Evolutionary conservation across 2,888 invertebrate species (phyloP).

Genomic region (Caenorhabditis drosophilae): DNA sequence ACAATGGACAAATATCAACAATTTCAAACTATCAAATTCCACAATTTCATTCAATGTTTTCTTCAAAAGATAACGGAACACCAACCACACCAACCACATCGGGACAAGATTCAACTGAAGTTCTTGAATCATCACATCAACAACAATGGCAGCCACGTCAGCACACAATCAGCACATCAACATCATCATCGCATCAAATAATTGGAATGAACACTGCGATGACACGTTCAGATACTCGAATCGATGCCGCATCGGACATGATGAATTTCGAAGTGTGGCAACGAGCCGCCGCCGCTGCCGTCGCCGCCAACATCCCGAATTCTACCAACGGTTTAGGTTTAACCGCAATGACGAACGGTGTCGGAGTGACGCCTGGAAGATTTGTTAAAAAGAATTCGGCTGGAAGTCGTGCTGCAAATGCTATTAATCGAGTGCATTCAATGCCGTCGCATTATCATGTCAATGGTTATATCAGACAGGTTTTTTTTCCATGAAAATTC

Average conservation of each 20-base stretch:
- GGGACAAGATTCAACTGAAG: not conserved
- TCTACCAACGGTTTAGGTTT: not conserved
- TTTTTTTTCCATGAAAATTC: conserved; percentile 5
- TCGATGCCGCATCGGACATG: not conserved
- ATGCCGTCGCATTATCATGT: conserved; percentile 56
- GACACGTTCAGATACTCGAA: not conserved
- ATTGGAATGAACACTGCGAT: not conserved
- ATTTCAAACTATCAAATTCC: conserved; percentile 1
- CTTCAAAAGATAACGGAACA: no score
- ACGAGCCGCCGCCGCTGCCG: conserved; percentile 17
- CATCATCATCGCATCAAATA: not conserved
- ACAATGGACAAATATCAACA: conserved; percentile 20
- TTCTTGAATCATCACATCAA: not conserved
- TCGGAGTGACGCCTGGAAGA: conserved; percentile 4
- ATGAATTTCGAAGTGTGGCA: conserved; percentile 16
- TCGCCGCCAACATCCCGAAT: not conserved
- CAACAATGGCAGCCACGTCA: not conserved
- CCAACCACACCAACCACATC: no score
- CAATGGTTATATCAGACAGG: conserved; percentile 6
- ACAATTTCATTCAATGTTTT: conserved; percentile 16
- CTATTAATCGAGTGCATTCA: conserved; percentile 56
- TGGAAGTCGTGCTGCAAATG: conserved; percentile 33
- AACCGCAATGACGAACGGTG: not conserved
- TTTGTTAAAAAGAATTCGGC: conserved; percentile 49
- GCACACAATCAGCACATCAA: no score